Base-by-base conservation (phyloP, 2,888 invertebrate species). In the Plutella xylostella region DNA sequence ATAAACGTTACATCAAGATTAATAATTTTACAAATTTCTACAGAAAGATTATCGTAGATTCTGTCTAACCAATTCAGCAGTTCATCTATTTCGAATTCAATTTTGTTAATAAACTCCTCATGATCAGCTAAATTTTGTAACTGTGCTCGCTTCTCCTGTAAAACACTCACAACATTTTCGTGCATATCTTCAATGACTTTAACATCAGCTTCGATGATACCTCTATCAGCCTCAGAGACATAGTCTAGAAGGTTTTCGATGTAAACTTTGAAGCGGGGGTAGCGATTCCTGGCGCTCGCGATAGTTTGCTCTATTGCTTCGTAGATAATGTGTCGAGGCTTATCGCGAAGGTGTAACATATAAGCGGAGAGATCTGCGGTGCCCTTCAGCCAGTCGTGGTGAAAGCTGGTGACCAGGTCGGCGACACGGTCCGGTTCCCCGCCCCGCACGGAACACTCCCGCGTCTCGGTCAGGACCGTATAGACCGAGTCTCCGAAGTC, bases 21-120 rank as follows among this genome's bases (percentile, higher is more conserved):
- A n/a, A n/a, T n/a, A n/a, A n/a, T n/a, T n/a, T n/a, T n/a, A n/a
- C n/a, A n/a, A n/a, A n/a, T n/a, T n/a, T n/a, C n/a, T n/a, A n/a
- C n/a, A n/a, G n/a, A n/a, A 45, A 68, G 46, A 48, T 54, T 48
- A 42, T 66, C 57, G 22, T 64, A 46, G 20, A 64, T 45, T 39
- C 31, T 53, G 25, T 68, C 67, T n/a, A 68, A 39, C 67, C 68
- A 68, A 46, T 55, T 55, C 34, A 65, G 47, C n/a, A 67, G 57
- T 49, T 68, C 67, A 43, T 67, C 57, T 40, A 53, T 50, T 55
- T 68, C 67, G 42, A 56, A 53, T 30, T 51, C 34, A 22, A 67
- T 35, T 45, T 54, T 55, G 3, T 46, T 21, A 21, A 49, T 41
- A 35, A 57, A 65, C 43, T 68, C 68, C n/a, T 34, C 42, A 42